These are phyloP conservation scores for Chelonus insularis DNA, from an alignment of 1,140 invertebrate species.

Conservation along the genomic window DNA sequence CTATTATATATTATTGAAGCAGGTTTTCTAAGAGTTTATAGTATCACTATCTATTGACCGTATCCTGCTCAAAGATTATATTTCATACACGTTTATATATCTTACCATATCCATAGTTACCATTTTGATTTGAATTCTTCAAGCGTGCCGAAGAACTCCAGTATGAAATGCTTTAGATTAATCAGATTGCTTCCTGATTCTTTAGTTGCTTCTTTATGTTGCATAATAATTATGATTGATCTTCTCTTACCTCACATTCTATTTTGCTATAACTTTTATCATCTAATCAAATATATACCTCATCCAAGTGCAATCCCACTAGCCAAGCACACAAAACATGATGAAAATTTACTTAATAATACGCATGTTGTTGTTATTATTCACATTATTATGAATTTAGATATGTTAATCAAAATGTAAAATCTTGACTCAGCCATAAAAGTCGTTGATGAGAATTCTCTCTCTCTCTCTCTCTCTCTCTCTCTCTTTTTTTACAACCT, in stretches of 20 bases:
- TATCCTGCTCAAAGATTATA: slow-evolving; percentile 13
- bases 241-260: background rate
- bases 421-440: too few species aligned
- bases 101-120: background rate
- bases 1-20: background rate
- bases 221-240: slow-evolving; percentile 12
- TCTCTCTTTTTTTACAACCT: background rate
- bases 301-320: too few species aligned
- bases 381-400: background rate
- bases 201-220: background rate
- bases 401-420: slow-evolving; percentile 1
- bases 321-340: background rate
- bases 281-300: too few species aligned
- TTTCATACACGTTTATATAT: background rate
- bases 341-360: background rate
- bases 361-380: background rate
- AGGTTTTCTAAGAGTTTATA: slow-evolving; percentile 16
- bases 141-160: background rate
- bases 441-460: too few species aligned
- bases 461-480: too few species aligned
- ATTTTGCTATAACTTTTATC: background rate
- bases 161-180: background rate
- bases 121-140: background rate
- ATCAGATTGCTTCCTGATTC: slow-evolving; percentile 15
- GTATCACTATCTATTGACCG: slow-evolving; percentile 1